Base-by-base conservation (phyloP, 2,113 vertebrate species). In the Tenebrosternarchus preto region DNA sequence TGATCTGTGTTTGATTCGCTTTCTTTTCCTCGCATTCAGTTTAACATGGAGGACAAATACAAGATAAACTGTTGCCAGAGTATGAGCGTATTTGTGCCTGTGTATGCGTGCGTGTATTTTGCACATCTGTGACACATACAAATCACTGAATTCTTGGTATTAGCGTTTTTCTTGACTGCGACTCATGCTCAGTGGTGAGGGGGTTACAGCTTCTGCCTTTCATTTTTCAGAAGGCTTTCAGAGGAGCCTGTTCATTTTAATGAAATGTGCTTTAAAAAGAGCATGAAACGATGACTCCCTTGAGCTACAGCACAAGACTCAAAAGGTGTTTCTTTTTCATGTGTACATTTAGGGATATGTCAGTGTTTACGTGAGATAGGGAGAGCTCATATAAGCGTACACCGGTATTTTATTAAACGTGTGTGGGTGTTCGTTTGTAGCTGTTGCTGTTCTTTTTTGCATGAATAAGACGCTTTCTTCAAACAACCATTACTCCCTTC, bases 241-340 rank as follows among this genome's bases (percentile, higher is more conserved):
- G 66, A 63, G 12, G 19, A 83, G n/a, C 5, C 11, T 22, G 22
- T 80, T 59, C 74, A 78, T 85, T 68, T 80, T 85, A 78, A 83
- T 80, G 63, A 64, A 15, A 60, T 43, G 43, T 78, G 55, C 56
- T 43, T 74, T 27, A 69, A 82, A 36, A 36, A 83, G 81, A 84
- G 67, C 20, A 59, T 56, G 20, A 80, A 50, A 83, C 61, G 3
- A 0, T 73, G 68, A 20, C 57, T 31, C 39, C 29, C 68, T 60
- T 68, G 53, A 59, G 60, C 59, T 67, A 27, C 24, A 31, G 75
- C 5, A n/a, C 2, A 46, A 80, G 57, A 73, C 68, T 74, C 36
- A 16, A 11, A 24, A 22, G 66, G 66, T 9, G 27, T 71, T 15
- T 63, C 31, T 73, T 55, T 78, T 29, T 46, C 55, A 55, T 68